Evolutionary conservation across 2,888 invertebrate genomes (phyloP), one percentile per base, ranked within the genome.

Genomic region (Rhagophthalmus giganteus): DNA sequence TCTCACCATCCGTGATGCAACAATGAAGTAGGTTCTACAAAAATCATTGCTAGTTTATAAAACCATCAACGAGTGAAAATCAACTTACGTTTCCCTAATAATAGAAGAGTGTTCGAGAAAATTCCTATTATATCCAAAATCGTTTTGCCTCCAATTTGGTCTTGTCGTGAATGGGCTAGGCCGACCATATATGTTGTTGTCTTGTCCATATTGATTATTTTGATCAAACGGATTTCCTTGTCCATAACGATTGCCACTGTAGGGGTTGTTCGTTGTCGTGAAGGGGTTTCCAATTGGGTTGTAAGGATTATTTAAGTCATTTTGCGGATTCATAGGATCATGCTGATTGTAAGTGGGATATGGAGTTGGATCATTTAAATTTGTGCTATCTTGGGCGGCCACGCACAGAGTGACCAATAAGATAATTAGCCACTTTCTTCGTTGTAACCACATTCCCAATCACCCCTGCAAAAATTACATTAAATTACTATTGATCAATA

Each of bases 1-100:
- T 2, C 95, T 82, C 7, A 97, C 89, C 82, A 91, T 88, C 60
- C 85, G 84, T 2, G 95, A 94, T 0, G 95, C 92, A 15, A 96
- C 88, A 56, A 97, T 85, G 68, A 97, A 93, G 73, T 95, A 96
- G 5, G 92, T 91, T 51, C 93, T 93, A 76, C 24, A 78, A 78
- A 20, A 32, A 38, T 20, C 20, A 20, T 20, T 20, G 7, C 3
- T 20, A 20, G 7, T 20, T 20, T n/a, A n/a, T n/a, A n/a, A n/a
- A n/a, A n/a, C n/a, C n/a, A n/a, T 20, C 20, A 20, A 20, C 7
- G 20, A 20, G 7, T 7, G 4, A 5, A 20, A 31, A 1, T 31
- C 33, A 10, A 51, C 69, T 68, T 64, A 72, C 71, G 70, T 68
- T 60, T 73, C 73, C 51, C 60, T 63, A 24, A 73, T 73, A 30